These are phyloP conservation scores for Gallinago undulata DNA, from an alignment of 2,113 vertebrate species.

Conservation along the genomic window DNA sequence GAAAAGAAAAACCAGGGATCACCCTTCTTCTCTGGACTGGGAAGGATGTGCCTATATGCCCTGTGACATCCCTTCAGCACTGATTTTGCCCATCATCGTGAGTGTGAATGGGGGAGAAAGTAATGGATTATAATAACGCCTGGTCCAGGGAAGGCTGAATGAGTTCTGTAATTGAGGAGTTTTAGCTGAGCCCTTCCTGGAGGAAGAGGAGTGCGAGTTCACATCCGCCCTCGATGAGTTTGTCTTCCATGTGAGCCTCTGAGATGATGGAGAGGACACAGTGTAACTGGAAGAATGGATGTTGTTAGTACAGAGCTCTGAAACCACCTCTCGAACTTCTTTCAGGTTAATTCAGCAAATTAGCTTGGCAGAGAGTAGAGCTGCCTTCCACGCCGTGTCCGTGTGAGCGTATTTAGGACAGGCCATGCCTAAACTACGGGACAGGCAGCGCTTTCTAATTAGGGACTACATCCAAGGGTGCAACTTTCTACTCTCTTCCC, in stretches of 20 bases:
- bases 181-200: slow-evolving; percentile 13
- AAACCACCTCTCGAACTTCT: not conserved
- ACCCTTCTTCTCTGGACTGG: not conserved
- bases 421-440: not conserved
- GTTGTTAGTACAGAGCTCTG: not conserved
- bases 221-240: not conserved
- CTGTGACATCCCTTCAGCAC: not conserved
- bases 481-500: not conserved
- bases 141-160: not conserved
- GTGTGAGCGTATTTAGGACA: not conserved
- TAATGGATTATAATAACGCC: not conserved
- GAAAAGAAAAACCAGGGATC: not conserved
- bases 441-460: not conserved
- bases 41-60: not conserved
- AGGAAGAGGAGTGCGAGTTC: not conserved
- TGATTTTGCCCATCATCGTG: not conserved
- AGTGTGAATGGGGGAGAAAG: not conserved
- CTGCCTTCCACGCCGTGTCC: not conserved
- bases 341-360: not conserved
- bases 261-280: not conserved
- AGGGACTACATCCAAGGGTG: not conserved
- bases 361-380: not conserved
- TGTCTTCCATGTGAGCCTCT: not conserved
- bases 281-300: not conserved
- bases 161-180: not conserved